Percentiles rank a stretch among this genome's conserved stretches.
Evolutionary conservation across 2,113 vertebrate genomes (phyloP).

Genomic region (Atlantisia rogersi): DNA sequence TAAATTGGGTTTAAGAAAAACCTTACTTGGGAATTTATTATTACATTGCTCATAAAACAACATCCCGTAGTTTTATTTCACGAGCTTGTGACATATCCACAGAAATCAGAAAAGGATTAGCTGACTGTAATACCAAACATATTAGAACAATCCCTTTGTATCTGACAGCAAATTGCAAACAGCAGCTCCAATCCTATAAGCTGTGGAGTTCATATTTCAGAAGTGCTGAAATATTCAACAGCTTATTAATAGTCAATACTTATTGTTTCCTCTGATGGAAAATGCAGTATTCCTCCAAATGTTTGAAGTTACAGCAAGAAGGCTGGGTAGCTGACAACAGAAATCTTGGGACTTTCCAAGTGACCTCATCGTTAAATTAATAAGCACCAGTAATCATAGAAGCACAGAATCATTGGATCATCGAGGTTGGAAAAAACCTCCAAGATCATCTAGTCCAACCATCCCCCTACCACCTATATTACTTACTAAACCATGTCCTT

Average conservation of each 20-base stretch:
- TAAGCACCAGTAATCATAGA: background rate
- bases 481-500: too few species aligned
- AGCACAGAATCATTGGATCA: too few species aligned
- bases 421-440: too few species aligned
- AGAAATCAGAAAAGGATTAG: constrained; percentile 37
- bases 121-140: constrained; percentile 31
- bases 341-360: background rate
- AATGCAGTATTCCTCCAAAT: background rate
- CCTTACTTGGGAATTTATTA: constrained; percentile 20
- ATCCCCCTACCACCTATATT: too few species aligned
- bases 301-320: background rate
- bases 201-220: background rate
- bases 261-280: background rate
- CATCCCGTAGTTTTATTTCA: background rate
- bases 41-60: constrained; percentile 32
- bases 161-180: constrained; percentile 47
- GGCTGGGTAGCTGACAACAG: background rate
- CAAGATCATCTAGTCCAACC: too few species aligned
- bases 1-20: constrained; percentile 8
- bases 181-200: background rate
- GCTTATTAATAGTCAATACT: constrained; percentile 11
- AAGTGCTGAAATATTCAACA: constrained; percentile 50
- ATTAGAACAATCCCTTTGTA: constrained; percentile 58
- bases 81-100: background rate
- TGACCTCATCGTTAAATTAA: background rate